Conservation (phyloP, 2,113 vertebrate genomes). For the Odocoileus virginianus region DNA sequence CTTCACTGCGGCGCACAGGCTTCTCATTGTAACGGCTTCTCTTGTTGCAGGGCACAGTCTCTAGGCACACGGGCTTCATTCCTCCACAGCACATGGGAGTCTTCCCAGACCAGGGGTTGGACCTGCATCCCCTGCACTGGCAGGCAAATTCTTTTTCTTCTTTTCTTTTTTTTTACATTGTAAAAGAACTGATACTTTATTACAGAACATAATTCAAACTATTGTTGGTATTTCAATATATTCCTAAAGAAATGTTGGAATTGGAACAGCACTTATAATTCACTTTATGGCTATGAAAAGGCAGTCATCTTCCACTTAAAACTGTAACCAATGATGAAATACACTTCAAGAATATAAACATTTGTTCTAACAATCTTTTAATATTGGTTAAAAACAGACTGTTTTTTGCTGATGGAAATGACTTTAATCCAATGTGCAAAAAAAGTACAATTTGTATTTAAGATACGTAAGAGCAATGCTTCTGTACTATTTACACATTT, state of each 20-base stretch:
- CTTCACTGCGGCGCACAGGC: not conserved
- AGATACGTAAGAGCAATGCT: constrained; percentile 72
- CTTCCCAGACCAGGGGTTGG: not conserved
- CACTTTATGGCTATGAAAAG: constrained; percentile 65
- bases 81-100: not conserved
- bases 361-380: constrained; percentile 73
- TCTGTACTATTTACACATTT: constrained; percentile 76
- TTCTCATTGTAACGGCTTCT: not conserved
- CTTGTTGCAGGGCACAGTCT: not conserved
- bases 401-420: constrained; percentile 38
- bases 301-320: constrained; percentile 72
- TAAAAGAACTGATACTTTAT: constrained; percentile 80
- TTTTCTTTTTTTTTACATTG: constrained; percentile 49
- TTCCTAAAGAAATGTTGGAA: constrained; percentile 69
- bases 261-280: constrained; percentile 71
- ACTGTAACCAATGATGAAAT: constrained; percentile 74
- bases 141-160: not conserved
- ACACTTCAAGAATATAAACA: constrained; percentile 73
- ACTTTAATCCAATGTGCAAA: constrained; percentile 67
- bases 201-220: constrained; percentile 79
- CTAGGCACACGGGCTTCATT: not conserved
- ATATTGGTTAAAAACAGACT: constrained; percentile 54
- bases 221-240: constrained; percentile 76
- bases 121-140: not conserved
- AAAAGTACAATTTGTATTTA: constrained; percentile 67